These are phyloP conservation scores for Macrotis lagotis DNA, from an alignment of 2,113 vertebrate species.

Conservation along the genomic window DNA sequence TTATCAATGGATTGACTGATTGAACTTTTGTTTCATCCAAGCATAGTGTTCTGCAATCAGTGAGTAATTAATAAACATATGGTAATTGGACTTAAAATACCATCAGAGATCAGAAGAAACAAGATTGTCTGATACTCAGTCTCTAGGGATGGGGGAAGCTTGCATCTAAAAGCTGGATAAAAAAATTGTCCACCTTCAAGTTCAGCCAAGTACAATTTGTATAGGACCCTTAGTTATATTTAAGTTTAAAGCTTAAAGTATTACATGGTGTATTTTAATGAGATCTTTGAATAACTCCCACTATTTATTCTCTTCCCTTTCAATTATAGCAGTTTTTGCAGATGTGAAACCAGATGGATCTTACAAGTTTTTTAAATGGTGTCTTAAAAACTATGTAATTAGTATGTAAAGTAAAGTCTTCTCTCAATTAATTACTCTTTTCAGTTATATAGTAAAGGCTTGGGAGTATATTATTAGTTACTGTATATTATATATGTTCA, in stretches of 20 bases:
- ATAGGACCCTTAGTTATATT: neutral
- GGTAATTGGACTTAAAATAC: neutral
- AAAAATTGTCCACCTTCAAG: neutral
- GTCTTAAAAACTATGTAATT: constrained; percentile 68
- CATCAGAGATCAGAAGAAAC: constrained; percentile 31
- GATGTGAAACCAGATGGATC: constrained; percentile 64
- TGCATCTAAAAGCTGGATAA: neutral
- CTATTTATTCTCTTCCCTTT: constrained; percentile 56
- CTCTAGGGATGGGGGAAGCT: neutral
- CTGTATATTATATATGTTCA: constrained; percentile 11
- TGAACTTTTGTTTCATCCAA: neutral
- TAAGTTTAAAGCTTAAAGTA: constrained; percentile 27
- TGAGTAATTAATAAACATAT: neutral
- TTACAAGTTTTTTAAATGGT: constrained; percentile 45
- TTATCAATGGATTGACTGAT: neutral
- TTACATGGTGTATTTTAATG: constrained; percentile 12
- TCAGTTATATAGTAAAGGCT: constrained; percentile 45
- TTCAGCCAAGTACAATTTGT: constrained; percentile 36
- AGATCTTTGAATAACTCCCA: constrained; percentile 51
- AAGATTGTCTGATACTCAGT: neutral
- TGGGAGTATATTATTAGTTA: constrained; percentile 35
- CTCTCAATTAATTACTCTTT: constrained; percentile 65
- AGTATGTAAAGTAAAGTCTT: constrained; percentile 58
- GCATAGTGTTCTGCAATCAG: neutral
- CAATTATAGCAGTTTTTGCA: constrained; percentile 66